These are phyloP conservation scores for Poecilia picta DNA, from an alignment of 2,797 vertebrate genomes.

Conservation along the genomic window DNA sequence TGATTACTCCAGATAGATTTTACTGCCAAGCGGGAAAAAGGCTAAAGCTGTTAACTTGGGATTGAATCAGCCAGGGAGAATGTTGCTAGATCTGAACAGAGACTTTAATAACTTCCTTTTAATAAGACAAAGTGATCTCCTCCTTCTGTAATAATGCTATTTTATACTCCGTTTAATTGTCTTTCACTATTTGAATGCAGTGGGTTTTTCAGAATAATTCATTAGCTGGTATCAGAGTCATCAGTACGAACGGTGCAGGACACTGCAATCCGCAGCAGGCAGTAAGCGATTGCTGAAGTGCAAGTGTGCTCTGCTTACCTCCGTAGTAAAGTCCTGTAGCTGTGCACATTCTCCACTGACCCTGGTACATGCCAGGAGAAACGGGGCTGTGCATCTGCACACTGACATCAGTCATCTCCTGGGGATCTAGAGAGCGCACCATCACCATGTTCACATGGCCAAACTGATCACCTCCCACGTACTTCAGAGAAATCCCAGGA, in stretches of 20 bases:
- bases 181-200: background rate
- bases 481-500: slow-evolving; percentile 96
- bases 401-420: slow-evolving; percentile 96
- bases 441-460: slow-evolving; percentile 98
- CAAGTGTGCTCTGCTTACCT: slow-evolving; percentile 85
- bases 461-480: slow-evolving; percentile 97
- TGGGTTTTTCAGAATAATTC: background rate
- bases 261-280: background rate
- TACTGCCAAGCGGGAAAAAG: background rate
- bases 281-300: background rate
- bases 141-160: background rate
- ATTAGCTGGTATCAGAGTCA: background rate
- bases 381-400: slow-evolving; percentile 98
- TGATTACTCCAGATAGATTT: background rate
- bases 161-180: background rate
- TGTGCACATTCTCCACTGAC: slow-evolving; percentile 99
- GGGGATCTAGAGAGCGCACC: slow-evolving; percentile 95
- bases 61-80: background rate
- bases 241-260: background rate
- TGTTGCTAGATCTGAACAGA: background rate
- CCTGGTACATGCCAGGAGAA: slow-evolving; percentile 97
- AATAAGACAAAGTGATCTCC: background rate
- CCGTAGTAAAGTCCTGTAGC: slow-evolving; percentile 97
- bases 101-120: background rate
- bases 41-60: background rate